Evolutionary conservation across 2,888 invertebrate genomes (phyloP).

Genomic region (Eristalinus sepulchralis): DNA sequence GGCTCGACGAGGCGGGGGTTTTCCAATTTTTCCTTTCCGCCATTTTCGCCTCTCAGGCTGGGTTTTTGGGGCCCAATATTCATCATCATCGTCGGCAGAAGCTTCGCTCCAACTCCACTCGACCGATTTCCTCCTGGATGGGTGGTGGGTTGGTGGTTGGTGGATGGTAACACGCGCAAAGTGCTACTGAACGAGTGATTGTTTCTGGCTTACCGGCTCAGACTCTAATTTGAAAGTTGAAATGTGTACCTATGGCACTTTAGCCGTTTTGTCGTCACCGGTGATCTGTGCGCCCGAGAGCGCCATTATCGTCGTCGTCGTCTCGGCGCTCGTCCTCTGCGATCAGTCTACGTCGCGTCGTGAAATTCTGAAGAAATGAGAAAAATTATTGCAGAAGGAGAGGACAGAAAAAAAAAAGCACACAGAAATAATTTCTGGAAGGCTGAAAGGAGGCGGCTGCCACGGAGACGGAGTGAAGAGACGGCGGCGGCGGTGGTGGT

Average conservation of each 20-base stretch:
- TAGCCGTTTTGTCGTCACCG: slow-evolving; percentile 68
- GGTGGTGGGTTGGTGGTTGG: neutral
- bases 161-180: slow-evolving; percentile 64
- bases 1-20: slow-evolving; percentile 3
- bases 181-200: slow-evolving; percentile 66
- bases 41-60: slow-evolving; percentile 38
- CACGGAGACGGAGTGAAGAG: too few species aligned
- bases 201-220: slow-evolving; percentile 43
- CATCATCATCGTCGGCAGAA: slow-evolving; percentile 54
- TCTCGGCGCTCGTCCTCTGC: neutral
- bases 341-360: slow-evolving; percentile 41
- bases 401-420: neutral
- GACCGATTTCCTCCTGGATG: neutral
- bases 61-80: slow-evolving; percentile 61
- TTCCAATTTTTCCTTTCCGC: slow-evolving; percentile 44
- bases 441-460: slow-evolving; percentile 31
- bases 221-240: slow-evolving; percentile 71
- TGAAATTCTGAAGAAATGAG: slow-evolving; percentile 70
- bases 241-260: slow-evolving; percentile 71
- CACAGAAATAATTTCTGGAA: slow-evolving; percentile 59
- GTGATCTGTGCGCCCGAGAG: slow-evolving; percentile 42
- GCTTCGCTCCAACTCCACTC: slow-evolving; percentile 21
- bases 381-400: slow-evolving; percentile 63
- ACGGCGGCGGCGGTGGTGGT: slow-evolving; percentile 32
- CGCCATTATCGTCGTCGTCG: slow-evolving; percentile 23